Base-by-base conservation (phyloP, 2,888 invertebrate species). In the Dryobota labecula region DNA sequence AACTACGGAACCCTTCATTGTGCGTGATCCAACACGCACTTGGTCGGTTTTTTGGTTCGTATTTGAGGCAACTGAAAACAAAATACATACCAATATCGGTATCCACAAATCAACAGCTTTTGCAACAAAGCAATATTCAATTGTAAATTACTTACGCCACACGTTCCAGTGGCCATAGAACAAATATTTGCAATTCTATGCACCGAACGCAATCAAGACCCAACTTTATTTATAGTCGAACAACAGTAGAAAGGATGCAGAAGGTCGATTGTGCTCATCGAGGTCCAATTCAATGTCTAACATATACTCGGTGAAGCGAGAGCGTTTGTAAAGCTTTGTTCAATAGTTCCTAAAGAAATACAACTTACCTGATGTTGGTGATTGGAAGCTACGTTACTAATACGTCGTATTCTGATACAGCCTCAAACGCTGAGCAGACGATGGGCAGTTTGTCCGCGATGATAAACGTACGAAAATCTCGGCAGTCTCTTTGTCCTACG, bases 191-290 rank as follows among this genome's bases (percentile, higher is more conserved):
- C 73, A 76, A 77, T 78, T 79, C 72, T 73, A 74, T 79, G 76
- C 82, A 82, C 82, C 86, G 79, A 86, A 86, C 82, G 85, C 86
- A 90, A 90, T 91, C 88, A 87, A 85, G 76, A 78, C 62, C 80
- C 70, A 77, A 77, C 51, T 83, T 70, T 80, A 83, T 80, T 83
- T 80, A 83, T 74, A 15, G 45, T 33, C 5, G 8, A 9, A n/a
- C 5, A 1, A 64, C 13, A 24, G 5, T 36, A 43, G 0, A 47
- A 38, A 11, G 5, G 0, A 15, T 18, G 5, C 57, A 73, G 69
- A 69, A 80, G 68, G 49, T 58, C 8, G 0, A 49, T 4, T 33
- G 0, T 11, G 13, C 13, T 41, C 20, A 20, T 41, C 0, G 47
- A 13, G 15, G 15, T 13, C 5, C 20, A 15, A 30, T 15, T 45